A percentile compares a stretch with the other conserved stretches of the same genome.
Conservation (phyloP, 2,888 invertebrate genomes). For the Gandaritis pyraliata region DNA sequence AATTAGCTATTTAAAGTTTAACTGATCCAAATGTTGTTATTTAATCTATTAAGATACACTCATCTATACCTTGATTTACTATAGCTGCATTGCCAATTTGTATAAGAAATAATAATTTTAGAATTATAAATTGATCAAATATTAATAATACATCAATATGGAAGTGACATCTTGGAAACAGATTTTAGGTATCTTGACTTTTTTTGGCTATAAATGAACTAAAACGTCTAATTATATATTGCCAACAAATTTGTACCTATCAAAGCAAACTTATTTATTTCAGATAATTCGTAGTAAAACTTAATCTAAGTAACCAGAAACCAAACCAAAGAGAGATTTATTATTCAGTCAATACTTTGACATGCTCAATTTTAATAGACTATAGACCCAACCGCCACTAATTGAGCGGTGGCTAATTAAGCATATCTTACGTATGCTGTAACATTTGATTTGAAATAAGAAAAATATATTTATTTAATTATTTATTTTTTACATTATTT, state of each 20-base stretch:
- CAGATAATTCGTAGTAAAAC: slow-evolving; percentile 2
- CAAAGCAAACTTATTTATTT: slow-evolving; percentile 8
- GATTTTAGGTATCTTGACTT: background rate
- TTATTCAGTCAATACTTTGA: background rate
- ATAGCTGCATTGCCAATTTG: background rate
- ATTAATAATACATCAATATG: slow-evolving; percentile 48
- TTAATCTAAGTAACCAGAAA: slow-evolving; percentile 9
- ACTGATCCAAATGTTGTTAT: background rate
- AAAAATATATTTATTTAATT: no score
- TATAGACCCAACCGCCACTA: no score
- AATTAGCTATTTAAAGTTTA: background rate
- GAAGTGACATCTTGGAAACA: slow-evolving; percentile 58
- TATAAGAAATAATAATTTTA: background rate
- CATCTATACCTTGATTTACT: background rate
- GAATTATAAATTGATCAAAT: background rate
- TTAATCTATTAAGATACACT: background rate
- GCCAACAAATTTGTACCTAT: slow-evolving; percentile 12
- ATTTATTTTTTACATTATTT: no score
- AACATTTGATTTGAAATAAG: no score
- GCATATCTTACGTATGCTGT: no score
- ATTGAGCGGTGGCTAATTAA: no score
- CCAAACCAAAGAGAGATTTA: slow-evolving; percentile 18
- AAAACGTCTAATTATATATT: slow-evolving; percentile 4
- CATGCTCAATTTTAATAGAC: background rate
- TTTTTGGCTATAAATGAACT: background rate